Evolutionary conservation across 2,113 vertebrate species (phyloP), one percentile per base, ranked within the genome.

Genomic region (Lynx canadensis): DNA sequence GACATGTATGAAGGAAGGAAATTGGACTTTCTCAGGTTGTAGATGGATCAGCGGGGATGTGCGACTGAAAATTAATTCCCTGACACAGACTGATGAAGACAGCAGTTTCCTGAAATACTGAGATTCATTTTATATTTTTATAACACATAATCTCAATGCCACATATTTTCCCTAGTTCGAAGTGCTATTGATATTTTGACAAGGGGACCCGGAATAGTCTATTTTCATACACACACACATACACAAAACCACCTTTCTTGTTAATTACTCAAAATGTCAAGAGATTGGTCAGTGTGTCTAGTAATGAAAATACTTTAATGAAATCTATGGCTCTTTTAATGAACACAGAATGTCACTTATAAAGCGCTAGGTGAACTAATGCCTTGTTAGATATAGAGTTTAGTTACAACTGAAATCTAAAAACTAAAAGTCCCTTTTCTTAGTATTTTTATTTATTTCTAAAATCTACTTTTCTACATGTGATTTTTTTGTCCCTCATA

Each of bases 1-100:
- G 95, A 98, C 97, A 98, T 97, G 97, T 97, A 93, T 91, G 97
- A 98, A 94, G 95, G 97, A 96, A 98, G 98, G 98, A 98, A 98
- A 98, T 98, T 98, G 98, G 97, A 98, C 97, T 98, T 98, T 98
- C 97, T 98, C 98, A 90, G 96, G 97, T 97, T 97, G 96, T 91
- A 94, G 97, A 96, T 97, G 93, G 82, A 97, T 94, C 98, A 97
- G 98, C 98, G 95, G 97, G 96, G 96, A 97, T 82, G 95, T 96
- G 94, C 7, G 38, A 68, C 97, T 97, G 98, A 97, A 97, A 98
- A 98, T 98, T 98, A 98, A 97, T 98, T 98, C 97, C 94, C 94
- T 96, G 97, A 98, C 97, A 98, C 98, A 98, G 94, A 98, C 94
- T 97, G 98, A 97, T 97, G 98, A 97, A 98, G 88, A 91, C 97